A percentile compares a stretch with the other conserved stretches of the same genome.
Conservation (phyloP, 2,888 invertebrate species). For the Aleiodes leptofemur region DNA sequence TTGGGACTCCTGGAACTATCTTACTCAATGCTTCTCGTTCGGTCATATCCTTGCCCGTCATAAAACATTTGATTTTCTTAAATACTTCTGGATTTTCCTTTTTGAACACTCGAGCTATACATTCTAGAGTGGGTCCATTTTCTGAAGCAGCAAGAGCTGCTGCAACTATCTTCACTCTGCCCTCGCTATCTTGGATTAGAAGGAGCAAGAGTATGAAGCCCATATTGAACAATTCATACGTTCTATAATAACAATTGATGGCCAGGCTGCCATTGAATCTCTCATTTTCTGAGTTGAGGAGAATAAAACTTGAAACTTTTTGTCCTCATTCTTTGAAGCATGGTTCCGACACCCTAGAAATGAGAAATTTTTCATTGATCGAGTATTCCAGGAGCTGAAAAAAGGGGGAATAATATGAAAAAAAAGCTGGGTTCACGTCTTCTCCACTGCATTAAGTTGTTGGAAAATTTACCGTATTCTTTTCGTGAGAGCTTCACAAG, state of each 20-base stretch:
- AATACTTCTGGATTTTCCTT: slow-evolving; percentile 20
- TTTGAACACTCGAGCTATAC: slow-evolving; percentile 37
- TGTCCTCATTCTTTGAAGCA: slow-evolving; percentile 8
- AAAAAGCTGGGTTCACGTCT: neutral
- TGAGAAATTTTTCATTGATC: neutral
- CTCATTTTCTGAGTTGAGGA: slow-evolving; percentile 47
- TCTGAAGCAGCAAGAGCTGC: slow-evolving; percentile 29
- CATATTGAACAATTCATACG: slow-evolving; percentile 46
- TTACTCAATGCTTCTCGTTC: slow-evolving; percentile 35
- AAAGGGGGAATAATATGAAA: neutral
- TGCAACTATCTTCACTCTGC: slow-evolving; percentile 39
- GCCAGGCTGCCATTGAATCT: slow-evolving; percentile 43
- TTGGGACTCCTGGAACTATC: slow-evolving; percentile 29
- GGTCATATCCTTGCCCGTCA: slow-evolving; percentile 42
- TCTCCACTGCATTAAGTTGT: too few species aligned
- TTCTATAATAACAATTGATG: slow-evolving; percentile 51
- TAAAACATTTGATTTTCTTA: slow-evolving; percentile 35
- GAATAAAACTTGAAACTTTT: slow-evolving; percentile 43
- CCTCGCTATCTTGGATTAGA: slow-evolving; percentile 49
- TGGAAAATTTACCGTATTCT: too few species aligned
- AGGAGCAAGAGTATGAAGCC: slow-evolving; percentile 46
- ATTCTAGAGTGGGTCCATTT: slow-evolving; percentile 29
- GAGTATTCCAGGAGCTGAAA: neutral
- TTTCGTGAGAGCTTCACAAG: too few species aligned
- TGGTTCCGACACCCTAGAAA: slow-evolving; percentile 14